A percentile compares a stretch with the other conserved stretches of the same genome.
phyloP scores from a whole-genome alignment of 2,888 invertebrate genomes.

The Cataglyphis albicans region DNA sequence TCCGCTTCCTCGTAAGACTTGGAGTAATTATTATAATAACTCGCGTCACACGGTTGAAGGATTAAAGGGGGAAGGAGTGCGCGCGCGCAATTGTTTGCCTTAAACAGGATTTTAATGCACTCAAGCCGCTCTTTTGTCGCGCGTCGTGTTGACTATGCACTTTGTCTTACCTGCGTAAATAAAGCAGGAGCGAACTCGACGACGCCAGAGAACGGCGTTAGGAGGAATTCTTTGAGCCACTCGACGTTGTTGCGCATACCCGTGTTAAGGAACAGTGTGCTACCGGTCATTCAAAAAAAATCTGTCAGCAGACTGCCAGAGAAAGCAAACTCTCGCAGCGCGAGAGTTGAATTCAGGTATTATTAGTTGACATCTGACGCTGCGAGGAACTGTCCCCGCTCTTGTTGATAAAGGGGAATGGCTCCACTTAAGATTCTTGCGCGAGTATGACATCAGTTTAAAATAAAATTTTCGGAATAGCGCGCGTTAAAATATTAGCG shows the following conservation, averaged over 20 bases:
- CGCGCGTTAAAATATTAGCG: neutral
- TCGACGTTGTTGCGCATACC: slow-evolving; percentile 64
- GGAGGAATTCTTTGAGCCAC: slow-evolving; percentile 60
- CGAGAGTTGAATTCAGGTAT: slow-evolving; percentile 42
- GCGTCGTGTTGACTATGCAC: slow-evolving; percentile 71
- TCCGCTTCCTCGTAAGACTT: neutral
- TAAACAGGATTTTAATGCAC: slow-evolving; percentile 67
- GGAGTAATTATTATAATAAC: slow-evolving; percentile 43
- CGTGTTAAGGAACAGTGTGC: slow-evolving; percentile 60
- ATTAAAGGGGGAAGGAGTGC: slow-evolving; percentile 28
- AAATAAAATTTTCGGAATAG: neutral
- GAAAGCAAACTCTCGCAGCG: slow-evolving; percentile 55
- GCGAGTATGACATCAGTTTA: neutral
- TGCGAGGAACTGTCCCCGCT: slow-evolving; percentile 24
- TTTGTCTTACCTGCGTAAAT: slow-evolving; percentile 74
- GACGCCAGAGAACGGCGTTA: slow-evolving; percentile 46
- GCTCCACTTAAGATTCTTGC: slow-evolving; percentile 23
- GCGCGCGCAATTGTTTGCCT: slow-evolving; percentile 53
- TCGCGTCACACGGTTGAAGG: slow-evolving; percentile 30
- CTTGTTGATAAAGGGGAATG: slow-evolving; percentile 27
- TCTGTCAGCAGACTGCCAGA: slow-evolving; percentile 66
- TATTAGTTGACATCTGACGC: slow-evolving; percentile 53
- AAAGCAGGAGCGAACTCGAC: slow-evolving; percentile 52
- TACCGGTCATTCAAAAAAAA: slow-evolving; percentile 61
- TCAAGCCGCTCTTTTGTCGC: slow-evolving; percentile 65